Conservation (phyloP, 2,113 vertebrate species). For the Strix uralensis region DNA sequence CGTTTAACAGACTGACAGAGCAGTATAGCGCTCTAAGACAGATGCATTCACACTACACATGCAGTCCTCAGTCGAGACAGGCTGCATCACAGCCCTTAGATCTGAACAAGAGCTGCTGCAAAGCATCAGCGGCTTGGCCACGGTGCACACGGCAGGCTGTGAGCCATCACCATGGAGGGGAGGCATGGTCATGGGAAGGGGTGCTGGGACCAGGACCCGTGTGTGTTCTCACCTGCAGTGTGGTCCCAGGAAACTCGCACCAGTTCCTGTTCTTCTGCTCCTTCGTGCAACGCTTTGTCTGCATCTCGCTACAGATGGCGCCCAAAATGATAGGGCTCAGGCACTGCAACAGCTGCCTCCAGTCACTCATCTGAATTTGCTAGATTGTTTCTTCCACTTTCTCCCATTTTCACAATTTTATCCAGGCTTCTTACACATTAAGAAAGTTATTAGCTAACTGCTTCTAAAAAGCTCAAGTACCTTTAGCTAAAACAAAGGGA, state of each 20-base stretch:
- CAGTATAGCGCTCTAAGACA: neutral
- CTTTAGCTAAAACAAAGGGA: neutral
- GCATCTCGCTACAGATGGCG: neutral
- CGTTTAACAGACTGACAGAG: neutral
- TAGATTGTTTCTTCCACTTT: neutral
- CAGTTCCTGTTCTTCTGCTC: neutral
- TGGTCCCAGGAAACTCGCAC: fast-evolving
- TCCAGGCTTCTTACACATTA: neutral
- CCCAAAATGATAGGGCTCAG: neutral
- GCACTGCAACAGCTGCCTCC: neutral
- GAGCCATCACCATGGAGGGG: neutral
- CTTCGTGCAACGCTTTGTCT: neutral
- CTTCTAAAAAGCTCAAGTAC: neutral
- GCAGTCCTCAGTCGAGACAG: neutral
- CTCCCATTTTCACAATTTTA: neutral
- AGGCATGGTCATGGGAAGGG: neutral
- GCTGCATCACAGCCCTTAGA: neutral
- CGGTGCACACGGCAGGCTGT: neutral
- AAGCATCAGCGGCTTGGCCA: neutral
- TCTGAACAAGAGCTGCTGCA: fast-evolving
- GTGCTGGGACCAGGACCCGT: too few species aligned
- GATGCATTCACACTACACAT: neutral
- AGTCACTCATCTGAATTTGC: too few species aligned
- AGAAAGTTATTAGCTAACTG: neutral
- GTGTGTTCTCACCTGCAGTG: fast-evolving